Conservation (phyloP, 1,140 invertebrate species). For the Drosophila quadrilineata region DNA sequence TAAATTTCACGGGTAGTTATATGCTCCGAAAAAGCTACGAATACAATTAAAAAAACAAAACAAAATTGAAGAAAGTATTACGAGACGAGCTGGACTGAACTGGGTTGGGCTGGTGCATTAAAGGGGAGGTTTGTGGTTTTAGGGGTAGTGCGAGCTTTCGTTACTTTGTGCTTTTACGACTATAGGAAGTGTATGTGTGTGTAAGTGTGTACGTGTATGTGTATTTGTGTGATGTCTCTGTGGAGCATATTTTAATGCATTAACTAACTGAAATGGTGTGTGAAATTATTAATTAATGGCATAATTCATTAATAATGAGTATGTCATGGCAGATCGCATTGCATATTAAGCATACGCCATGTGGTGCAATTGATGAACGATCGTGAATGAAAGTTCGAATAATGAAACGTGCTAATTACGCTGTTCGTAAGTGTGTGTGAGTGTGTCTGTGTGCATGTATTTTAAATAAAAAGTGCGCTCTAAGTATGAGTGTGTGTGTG, state of each 20-base stretch:
- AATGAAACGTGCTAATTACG: slow-evolving; percentile 25
- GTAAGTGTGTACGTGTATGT: slow-evolving; percentile 1
- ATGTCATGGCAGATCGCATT: slow-evolving; percentile 21
- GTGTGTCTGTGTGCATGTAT: slow-evolving; percentile 8
- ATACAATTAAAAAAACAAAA: slow-evolving; percentile 9
- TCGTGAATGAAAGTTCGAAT: slow-evolving; percentile 24
- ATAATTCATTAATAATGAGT: slow-evolving; percentile 77
- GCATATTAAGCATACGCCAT: slow-evolving; percentile 38
- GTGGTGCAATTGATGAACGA: slow-evolving; percentile 32
- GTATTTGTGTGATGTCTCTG: slow-evolving; percentile 37
- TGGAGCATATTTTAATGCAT: slow-evolving; percentile 59
- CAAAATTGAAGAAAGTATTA: slow-evolving; percentile 27
- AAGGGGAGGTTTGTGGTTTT: slow-evolving; percentile 2
- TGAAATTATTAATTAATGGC: slow-evolving; percentile 74
- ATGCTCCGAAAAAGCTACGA: slow-evolving; percentile 47
- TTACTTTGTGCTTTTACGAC: too few species aligned
- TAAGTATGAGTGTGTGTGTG: slow-evolving; percentile 12
- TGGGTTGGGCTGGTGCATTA: neutral
- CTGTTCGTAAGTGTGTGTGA: neutral
- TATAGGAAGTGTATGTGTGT: neutral
- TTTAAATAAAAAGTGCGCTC: slow-evolving; percentile 12
- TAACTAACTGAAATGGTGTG: slow-evolving; percentile 73
- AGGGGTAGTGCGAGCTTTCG: too few species aligned
- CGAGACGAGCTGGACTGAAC: neutral
- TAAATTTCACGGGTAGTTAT: slow-evolving; percentile 57